phyloP scores from a whole-genome alignment of 2,797 vertebrate species.

The Myripristis murdjan region DNA sequence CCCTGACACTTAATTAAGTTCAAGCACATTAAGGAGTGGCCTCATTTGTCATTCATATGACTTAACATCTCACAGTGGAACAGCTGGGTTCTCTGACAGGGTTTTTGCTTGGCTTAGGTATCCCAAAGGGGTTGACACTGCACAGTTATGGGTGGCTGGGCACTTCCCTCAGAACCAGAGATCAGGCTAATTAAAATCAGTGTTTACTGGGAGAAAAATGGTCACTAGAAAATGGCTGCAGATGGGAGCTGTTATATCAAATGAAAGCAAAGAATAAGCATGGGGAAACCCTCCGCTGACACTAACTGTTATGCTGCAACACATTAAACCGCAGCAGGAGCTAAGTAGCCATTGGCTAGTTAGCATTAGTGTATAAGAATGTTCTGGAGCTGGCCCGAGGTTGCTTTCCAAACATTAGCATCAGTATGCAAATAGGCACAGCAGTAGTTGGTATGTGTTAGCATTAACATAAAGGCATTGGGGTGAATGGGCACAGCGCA shows the following conservation, averaged over 20 bases:
- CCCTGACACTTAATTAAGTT: no score
- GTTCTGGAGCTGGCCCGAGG: conserved; percentile 37
- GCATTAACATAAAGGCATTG: conserved; percentile 26
- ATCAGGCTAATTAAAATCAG: no score
- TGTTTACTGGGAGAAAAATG: not conserved
- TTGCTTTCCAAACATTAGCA: conserved; percentile 54
- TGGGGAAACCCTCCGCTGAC: conserved; percentile 12
- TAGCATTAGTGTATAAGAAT: conserved; percentile 47
- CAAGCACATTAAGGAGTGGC: not conserved
- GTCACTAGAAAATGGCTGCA: conserved; percentile 18
- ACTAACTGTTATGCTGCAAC: conserved; percentile 19
- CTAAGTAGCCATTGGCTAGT: conserved; percentile 35
- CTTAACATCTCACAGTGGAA: no score
- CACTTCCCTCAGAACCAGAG: no score
- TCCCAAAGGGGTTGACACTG: not conserved
- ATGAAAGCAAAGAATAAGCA: conserved; percentile 23
- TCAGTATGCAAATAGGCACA: conserved; percentile 39
- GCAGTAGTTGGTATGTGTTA: conserved; percentile 27
- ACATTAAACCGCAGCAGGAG: conserved; percentile 39
- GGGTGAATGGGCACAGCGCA: conserved; percentile 40
- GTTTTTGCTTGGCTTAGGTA: not conserved
- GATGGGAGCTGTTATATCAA: conserved; percentile 25
- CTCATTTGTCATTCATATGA: not conserved
- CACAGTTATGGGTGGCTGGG: not conserved
- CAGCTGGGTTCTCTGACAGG: no score